A percentile compares a stretch with the other conserved stretches of the same genome.
phyloP scores from a whole-genome alignment of 2,888 invertebrate species.

The Drosophila anceps region DNA sequence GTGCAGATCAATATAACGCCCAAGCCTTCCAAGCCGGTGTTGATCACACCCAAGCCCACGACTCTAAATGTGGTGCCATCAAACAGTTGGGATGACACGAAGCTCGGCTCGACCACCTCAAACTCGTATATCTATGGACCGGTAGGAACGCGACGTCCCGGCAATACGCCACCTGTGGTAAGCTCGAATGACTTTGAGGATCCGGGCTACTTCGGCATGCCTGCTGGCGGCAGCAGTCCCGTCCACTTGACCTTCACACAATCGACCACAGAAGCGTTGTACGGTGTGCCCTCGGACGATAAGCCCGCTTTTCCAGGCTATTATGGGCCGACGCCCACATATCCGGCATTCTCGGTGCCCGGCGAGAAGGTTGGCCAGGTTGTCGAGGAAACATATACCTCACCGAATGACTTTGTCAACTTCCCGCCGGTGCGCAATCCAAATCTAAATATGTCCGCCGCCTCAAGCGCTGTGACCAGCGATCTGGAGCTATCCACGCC shows the following conservation, averaged over 20 bases:
- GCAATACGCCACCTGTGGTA: conserved; percentile 52
- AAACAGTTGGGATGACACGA: conserved; percentile 57
- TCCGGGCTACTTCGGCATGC: conserved; percentile 84
- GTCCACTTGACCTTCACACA: conserved; percentile 67
- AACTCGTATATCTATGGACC: conserved; percentile 85
- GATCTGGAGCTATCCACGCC: conserved; percentile 91
- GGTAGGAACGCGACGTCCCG: conserved; percentile 76
- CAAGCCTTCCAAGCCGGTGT: conserved; percentile 86
- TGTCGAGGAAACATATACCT: conserved; percentile 88
- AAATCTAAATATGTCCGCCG: conserved; percentile 90
- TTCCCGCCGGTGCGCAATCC: conserved; percentile 95
- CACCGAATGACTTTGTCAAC: conserved; percentile 90
- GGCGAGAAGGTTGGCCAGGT: conserved; percentile 76
- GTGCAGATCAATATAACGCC: conserved; percentile 85
- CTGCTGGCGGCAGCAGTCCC: conserved; percentile 53
- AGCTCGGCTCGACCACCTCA: conserved; percentile 68
- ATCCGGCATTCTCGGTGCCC: conserved; percentile 84
- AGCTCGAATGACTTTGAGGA: conserved; percentile 85
- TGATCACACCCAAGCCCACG: conserved; percentile 90
- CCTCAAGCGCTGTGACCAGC: conserved; percentile 86
- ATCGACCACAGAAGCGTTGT: conserved; percentile 70
- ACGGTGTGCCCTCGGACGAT: conserved; percentile 81
- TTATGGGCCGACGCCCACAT: conserved; percentile 84
- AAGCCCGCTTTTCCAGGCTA: conserved; percentile 84
- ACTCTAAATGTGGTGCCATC: conserved; percentile 76